Conservation (phyloP, 1,140 invertebrate species). For the Marisa cornuarietis region DNA sequence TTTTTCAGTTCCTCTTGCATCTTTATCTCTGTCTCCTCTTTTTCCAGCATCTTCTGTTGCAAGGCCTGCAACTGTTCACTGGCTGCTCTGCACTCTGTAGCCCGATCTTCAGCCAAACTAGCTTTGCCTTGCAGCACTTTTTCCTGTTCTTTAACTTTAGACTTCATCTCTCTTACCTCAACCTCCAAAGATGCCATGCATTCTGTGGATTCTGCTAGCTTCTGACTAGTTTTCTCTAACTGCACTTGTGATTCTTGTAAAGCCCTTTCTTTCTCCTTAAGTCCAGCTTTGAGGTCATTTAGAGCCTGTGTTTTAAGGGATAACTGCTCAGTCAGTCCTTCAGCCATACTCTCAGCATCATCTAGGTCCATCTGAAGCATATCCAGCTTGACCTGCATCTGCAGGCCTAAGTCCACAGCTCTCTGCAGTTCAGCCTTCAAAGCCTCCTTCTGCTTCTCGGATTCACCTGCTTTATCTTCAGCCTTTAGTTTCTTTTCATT, state of each 20-base stretch:
- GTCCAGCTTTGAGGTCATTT: conserved; percentile 15
- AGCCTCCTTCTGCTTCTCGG: conserved; percentile 17
- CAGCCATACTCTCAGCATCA: conserved; percentile 34
- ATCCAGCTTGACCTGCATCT: conserved; percentile 42
- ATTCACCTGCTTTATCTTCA: conserved; percentile 17
- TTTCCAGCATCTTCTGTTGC: not conserved
- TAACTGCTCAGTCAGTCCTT: conserved; percentile 19
- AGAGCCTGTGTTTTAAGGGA: conserved; percentile 27
- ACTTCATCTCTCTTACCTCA: conserved; percentile 19
- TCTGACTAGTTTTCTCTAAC: conserved; percentile 11
- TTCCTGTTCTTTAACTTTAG: conserved; percentile 29
- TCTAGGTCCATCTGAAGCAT: conserved; percentile 52
- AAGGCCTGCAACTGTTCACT: not conserved
- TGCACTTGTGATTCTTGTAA: conserved; percentile 26
- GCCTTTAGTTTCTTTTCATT: conserved; percentile 32
- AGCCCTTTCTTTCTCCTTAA: conserved; percentile 25
- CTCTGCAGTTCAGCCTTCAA: conserved; percentile 16
- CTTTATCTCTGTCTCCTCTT: not conserved
- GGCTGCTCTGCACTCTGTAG: not conserved
- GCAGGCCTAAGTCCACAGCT: conserved; percentile 23
- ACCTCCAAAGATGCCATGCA: conserved; percentile 18
- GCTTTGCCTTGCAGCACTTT: conserved; percentile 8
- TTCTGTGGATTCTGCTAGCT: conserved; percentile 4
- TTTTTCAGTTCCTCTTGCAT: conserved; percentile 28
- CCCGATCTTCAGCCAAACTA: not conserved